A percentile compares a stretch with the other conserved stretches of the same genome.
Conservation (phyloP, 2,113 vertebrate species). For the Axis porcinus region DNA sequence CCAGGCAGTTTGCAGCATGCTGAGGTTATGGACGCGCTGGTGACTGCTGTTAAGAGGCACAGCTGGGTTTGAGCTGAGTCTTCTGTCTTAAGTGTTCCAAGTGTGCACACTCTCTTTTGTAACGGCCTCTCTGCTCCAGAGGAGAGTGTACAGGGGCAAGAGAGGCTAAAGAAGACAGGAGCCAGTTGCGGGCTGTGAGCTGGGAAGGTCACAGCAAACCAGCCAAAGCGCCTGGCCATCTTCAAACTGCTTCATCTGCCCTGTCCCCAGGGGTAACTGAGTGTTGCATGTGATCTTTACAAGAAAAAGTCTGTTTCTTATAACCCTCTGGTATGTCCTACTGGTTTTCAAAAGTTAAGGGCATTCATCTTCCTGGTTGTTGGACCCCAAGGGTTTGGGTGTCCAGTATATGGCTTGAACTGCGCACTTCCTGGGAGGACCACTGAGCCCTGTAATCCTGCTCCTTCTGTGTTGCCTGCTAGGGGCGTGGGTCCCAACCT, state of each 20-base stretch:
- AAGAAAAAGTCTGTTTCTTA: not conserved
- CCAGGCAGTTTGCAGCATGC: not conserved
- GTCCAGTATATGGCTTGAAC: not conserved
- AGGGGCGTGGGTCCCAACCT: not conserved
- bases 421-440: not conserved
- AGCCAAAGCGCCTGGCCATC: too few relatives aligned
- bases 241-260: not conserved
- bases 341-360: not conserved
- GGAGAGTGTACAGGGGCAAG: not conserved
- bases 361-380: not conserved
- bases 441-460: not conserved
- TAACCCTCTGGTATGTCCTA: not conserved
- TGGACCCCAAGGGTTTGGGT: not conserved
- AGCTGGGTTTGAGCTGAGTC: not conserved
- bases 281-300: not conserved
- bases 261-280: not conserved
- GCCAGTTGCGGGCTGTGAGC: too few relatives aligned
- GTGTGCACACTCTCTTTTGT: not conserved
- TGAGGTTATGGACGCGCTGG: not conserved
- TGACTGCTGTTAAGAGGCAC: not conserved
- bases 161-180: not conserved
- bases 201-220: not conserved
- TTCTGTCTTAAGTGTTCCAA: not conserved
- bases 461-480: not conserved
- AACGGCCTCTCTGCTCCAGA: not conserved